Evolutionary conservation across 2,113 vertebrate genomes (phyloP).

Genomic region (Calyptommatus sinebrachiatus): DNA sequence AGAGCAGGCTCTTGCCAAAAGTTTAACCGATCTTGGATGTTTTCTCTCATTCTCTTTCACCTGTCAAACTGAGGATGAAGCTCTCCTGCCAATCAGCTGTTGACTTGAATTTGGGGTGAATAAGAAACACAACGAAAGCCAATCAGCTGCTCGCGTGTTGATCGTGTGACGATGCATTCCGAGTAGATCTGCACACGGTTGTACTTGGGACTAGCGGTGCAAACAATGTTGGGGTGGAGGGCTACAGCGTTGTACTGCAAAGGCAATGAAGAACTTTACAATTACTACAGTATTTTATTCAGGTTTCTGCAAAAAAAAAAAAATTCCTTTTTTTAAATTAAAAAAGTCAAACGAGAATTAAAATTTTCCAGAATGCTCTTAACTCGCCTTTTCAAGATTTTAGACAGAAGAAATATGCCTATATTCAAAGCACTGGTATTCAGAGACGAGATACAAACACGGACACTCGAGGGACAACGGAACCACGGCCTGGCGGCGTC

Average conservation of each 20-base stretch:
- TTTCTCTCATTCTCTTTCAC: slow-evolving; percentile 94
- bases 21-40: slow-evolving; percentile 77
- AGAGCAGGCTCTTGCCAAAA: slow-evolving; percentile 87
- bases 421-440: slow-evolving; percentile 78
- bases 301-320: slow-evolving; percentile 80
- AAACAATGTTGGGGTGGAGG: slow-evolving; percentile 72
- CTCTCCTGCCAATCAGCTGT: slow-evolving; percentile 83
- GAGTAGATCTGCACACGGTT: slow-evolving; percentile 54
- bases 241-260: slow-evolving; percentile 64
- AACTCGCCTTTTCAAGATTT: slow-evolving; percentile 72
- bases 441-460: slow-evolving; percentile 60
- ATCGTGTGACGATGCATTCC: slow-evolving; percentile 71
- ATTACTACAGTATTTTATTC: slow-evolving; percentile 82
- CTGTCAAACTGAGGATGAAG: slow-evolving; percentile 70
- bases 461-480: slow-evolving; percentile 55
- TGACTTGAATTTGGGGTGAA: slow-evolving; percentile 73
- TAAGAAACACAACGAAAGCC: slow-evolving; percentile 60
- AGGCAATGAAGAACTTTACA: slow-evolving; percentile 69
- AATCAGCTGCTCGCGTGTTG: slow-evolving; percentile 72
- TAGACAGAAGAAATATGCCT: slow-evolving; percentile 74
- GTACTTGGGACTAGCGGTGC: slow-evolving; percentile 69
- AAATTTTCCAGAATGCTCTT: slow-evolving; percentile 77
- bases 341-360: slow-evolving; percentile 73
- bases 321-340: slow-evolving; percentile 75
- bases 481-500: slow-evolving; percentile 47